phyloP scores from a whole-genome alignment of 2,888 invertebrate species.

The Chrysomela aeneicollis region DNA sequence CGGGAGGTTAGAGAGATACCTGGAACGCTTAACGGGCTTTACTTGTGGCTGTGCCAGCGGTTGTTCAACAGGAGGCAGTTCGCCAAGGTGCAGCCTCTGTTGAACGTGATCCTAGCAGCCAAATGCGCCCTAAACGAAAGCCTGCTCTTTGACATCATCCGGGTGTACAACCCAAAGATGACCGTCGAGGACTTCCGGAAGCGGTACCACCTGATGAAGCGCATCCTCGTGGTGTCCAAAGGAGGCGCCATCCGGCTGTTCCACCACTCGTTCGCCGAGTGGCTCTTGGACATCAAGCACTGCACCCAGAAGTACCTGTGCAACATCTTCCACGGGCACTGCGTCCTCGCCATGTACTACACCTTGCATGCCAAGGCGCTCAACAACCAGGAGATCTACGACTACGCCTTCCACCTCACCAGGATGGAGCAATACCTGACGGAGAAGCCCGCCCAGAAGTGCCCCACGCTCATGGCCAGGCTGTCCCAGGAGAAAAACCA shows the following conservation, averaged over 20 bases:
- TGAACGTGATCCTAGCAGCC: slow-evolving; percentile 88
- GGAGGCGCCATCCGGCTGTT: slow-evolving; percentile 77
- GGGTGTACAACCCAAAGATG: slow-evolving; percentile 80
- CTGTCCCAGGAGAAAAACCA: slow-evolving; percentile 52
- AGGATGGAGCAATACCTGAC: slow-evolving; percentile 70
- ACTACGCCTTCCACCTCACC: slow-evolving; percentile 75
- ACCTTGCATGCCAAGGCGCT: slow-evolving; percentile 73
- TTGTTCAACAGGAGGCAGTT: slow-evolving; percentile 90
- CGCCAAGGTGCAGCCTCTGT: slow-evolving; percentile 82
- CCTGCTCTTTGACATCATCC: slow-evolving; percentile 82
- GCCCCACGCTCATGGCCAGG: slow-evolving; percentile 54
- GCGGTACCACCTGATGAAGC: slow-evolving; percentile 76
- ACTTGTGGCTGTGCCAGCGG: slow-evolving; percentile 93
- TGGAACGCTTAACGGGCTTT: slow-evolving; percentile 93
- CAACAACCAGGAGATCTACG: slow-evolving; percentile 77
- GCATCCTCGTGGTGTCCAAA: slow-evolving; percentile 67
- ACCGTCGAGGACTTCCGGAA: slow-evolving; percentile 83
- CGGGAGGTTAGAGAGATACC: slow-evolving; percentile 93
- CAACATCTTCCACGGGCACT: slow-evolving; percentile 86
- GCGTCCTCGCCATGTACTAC: slow-evolving; percentile 86
- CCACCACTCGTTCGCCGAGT: slow-evolving; percentile 94
- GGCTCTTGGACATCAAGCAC: slow-evolving; percentile 97
- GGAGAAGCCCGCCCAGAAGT: slow-evolving; percentile 61
- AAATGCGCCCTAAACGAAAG: slow-evolving; percentile 84
- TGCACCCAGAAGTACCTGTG: slow-evolving; percentile 95